Conservation (phyloP, 2,888 invertebrate genomes). For the Ornithoptera priamus region DNA sequence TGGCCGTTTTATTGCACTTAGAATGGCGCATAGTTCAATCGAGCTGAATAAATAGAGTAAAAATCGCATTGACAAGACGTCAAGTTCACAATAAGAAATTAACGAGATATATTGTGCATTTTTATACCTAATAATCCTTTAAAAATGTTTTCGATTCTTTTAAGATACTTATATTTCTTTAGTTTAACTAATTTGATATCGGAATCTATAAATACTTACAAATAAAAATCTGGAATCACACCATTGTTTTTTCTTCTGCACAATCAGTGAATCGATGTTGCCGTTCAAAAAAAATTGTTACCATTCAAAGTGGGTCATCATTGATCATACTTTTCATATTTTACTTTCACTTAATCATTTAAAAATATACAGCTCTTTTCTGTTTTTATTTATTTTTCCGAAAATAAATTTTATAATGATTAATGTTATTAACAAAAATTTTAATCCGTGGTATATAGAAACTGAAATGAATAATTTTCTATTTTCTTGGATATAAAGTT, state of each 20-base stretch:
- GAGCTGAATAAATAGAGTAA: conserved; percentile 74
- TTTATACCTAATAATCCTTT: conserved; percentile 58
- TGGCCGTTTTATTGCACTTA: conserved; percentile 66
- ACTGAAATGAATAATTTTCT: too few species aligned
- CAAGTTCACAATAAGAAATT: conserved; percentile 57
- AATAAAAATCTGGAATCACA: conserved; percentile 81
- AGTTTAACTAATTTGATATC: conserved; percentile 65
- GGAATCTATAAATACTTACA: conserved; percentile 80
- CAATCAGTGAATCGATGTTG: conserved; percentile 73
- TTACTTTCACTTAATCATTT: conserved; percentile 2
- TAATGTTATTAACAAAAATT: too few species aligned
- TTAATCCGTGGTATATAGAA: too few species aligned
- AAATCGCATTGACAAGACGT: conserved; percentile 75
- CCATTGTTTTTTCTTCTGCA: conserved; percentile 80
- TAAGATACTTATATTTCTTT: conserved; percentile 57
- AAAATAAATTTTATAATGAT: too few species aligned
- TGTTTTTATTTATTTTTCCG: too few species aligned
- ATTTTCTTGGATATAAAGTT: too few species aligned
- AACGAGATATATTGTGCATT: conserved; percentile 44
- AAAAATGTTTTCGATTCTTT: conserved; percentile 49
- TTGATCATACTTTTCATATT: conserved; percentile 31
- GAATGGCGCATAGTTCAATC: conserved; percentile 77
- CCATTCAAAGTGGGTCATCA: conserved; percentile 61
- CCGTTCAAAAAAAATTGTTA: conserved; percentile 52
- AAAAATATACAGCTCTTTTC: background rate